Evolutionary conservation across 2,113 vertebrate genomes (phyloP).

Genomic region (Jaculus jaculus): DNA sequence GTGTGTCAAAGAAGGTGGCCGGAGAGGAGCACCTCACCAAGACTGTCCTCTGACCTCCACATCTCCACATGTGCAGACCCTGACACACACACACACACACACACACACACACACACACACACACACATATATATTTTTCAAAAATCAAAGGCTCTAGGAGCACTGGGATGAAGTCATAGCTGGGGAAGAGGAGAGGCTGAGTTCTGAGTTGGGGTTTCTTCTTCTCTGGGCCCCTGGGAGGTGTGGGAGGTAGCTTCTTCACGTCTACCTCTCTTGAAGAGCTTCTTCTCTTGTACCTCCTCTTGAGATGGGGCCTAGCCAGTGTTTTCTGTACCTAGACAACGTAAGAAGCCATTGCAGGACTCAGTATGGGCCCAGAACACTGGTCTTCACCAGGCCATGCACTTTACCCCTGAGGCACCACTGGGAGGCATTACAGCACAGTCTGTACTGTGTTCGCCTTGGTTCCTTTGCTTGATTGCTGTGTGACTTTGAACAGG

Average conservation of each 20-base stretch:
- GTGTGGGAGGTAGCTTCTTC: not conserved
- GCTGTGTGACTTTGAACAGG: constrained; percentile 25
- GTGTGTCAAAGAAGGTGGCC: no score
- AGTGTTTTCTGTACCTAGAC: not conserved
- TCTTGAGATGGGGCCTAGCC: not conserved
- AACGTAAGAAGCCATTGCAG: not conserved
- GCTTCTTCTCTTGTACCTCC: not conserved
- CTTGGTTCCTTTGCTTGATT: not conserved
- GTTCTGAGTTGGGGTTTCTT: not conserved
- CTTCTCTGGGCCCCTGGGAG: not conserved
- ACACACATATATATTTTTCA: no score
- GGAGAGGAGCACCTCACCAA: no score
- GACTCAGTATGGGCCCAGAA: not conserved
- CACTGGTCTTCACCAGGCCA: not conserved
- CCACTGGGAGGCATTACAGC: constrained; percentile 77
- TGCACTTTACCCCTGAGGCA: not conserved
- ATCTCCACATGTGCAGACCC: no score
- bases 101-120: no score
- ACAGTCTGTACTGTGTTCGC: constrained; percentile 59
- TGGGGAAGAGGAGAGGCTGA: not conserved
- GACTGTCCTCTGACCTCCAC: no score
- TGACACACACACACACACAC: no score
- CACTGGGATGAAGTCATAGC: not conserved
- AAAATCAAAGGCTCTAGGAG: not conserved
- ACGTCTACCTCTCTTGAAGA: not conserved